phyloP scores from a whole-genome alignment of 2,113 vertebrate genomes.

The Pao palembangensis region DNA sequence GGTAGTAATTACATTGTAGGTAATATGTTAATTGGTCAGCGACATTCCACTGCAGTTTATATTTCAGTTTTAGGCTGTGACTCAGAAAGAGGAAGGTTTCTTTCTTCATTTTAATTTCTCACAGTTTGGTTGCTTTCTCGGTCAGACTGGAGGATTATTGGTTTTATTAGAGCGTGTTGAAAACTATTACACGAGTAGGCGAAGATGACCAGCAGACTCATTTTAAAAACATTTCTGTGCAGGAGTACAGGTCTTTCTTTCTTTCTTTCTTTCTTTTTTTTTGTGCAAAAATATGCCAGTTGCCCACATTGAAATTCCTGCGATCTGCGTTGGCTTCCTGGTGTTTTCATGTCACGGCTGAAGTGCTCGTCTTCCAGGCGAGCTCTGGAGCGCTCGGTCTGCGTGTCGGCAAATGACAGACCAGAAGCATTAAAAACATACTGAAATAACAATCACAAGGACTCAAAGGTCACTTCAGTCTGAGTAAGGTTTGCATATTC shows the following conservation, averaged over 20 bases:
- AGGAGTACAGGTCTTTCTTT: not conserved
- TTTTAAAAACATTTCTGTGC: not conserved
- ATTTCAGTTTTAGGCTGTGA: slow-evolving; percentile 10
- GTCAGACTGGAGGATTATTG: not conserved
- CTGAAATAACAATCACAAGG: too few species aligned
- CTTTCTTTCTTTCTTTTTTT: too few species aligned
- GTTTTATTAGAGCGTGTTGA: not conserved
- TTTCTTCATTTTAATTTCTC: not conserved
- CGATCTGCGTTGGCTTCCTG: too few species aligned
- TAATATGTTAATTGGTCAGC: slow-evolving; percentile 30
- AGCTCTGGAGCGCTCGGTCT: too few species aligned
- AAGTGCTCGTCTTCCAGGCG: too few species aligned
- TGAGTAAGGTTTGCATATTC: too few species aligned
- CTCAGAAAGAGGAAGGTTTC: not conserved
- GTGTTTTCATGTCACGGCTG: too few species aligned
- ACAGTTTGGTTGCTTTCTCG: not conserved
- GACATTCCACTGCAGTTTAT: slow-evolving; percentile 9
- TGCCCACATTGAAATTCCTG: not conserved
- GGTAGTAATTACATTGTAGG: slow-evolving; percentile 32
- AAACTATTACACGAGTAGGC: not conserved
- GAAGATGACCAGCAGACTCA: not conserved
- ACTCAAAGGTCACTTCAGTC: too few species aligned
- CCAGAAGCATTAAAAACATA: too few species aligned
- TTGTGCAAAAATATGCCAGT: not conserved
- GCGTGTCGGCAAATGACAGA: too few species aligned